A percentile compares a stretch with the other conserved stretches of the same genome.
Evolutionary conservation across 2,888 invertebrate genomes (phyloP).

Genomic region (Drosophila putrida): DNA sequence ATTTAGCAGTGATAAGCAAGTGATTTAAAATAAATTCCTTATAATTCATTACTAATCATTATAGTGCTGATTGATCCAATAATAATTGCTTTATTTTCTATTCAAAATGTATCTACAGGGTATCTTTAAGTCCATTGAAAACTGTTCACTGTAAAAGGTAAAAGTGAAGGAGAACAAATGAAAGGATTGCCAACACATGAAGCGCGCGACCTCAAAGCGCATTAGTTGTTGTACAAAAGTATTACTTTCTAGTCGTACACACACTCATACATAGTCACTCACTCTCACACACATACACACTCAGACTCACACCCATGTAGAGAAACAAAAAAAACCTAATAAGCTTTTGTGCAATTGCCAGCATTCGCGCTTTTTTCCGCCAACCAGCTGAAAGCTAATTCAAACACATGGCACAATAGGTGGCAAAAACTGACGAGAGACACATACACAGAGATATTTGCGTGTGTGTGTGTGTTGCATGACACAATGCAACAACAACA

Average conservation of each 20-base stretch:
- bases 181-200: conserved; percentile 47
- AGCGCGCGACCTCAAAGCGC: conserved; percentile 72
- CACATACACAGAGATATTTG: conserved; percentile 7
- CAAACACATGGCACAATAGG: conserved; percentile 76
- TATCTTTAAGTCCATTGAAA: too few species aligned
- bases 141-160: too few species aligned
- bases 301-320: conserved; percentile 10
- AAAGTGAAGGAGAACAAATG: conserved; percentile 21
- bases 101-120: too few species aligned
- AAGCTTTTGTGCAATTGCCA: conserved; percentile 79
- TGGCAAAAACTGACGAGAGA: conserved; percentile 57
- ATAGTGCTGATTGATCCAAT: too few species aligned
- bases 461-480: conserved; percentile 47
- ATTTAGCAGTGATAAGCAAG: too few species aligned
- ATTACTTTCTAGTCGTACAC: conserved; percentile 54
- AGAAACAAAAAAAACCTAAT: conserved; percentile 55
- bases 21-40: too few species aligned
- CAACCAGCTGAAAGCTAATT: conserved; percentile 72
- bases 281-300: conserved; percentile 24
- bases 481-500: conserved; percentile 47
- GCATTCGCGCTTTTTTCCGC: conserved; percentile 48
- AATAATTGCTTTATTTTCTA: too few species aligned
- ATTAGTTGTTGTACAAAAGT: conserved; percentile 66
- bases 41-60: too few species aligned
- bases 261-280: conserved; percentile 19